These are phyloP conservation scores for Alosa sapidissima DNA, from an alignment of 2,797 vertebrate species.

Conservation along the genomic window DNA sequence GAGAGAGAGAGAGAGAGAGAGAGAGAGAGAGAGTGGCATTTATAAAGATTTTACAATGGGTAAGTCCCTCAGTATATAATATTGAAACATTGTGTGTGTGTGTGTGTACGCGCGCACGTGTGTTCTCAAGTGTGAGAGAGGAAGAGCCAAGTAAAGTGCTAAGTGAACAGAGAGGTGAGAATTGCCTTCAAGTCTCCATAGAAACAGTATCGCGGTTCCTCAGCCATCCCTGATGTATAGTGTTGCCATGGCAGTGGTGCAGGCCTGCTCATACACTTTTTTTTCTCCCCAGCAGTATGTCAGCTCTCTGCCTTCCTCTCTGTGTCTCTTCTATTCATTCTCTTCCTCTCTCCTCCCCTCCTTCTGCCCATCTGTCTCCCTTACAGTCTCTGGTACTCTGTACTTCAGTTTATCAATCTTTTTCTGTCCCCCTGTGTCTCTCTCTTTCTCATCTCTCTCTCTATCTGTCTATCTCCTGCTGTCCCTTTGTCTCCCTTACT, in stretches of 20 bases:
- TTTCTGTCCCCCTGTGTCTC: constrained; percentile 18
- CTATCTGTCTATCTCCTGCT: background rate
- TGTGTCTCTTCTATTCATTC: constrained; percentile 32
- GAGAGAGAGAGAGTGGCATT: constrained; percentile 71
- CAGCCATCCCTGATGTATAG: constrained; percentile 34
- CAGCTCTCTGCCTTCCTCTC: background rate
- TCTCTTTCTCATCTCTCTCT: background rate
- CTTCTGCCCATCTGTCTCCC: constrained; percentile 26
- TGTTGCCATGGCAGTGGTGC: constrained; percentile 63
- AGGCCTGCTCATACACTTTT: constrained; percentile 55
- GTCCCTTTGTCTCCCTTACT: background rate
- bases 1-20: background rate
- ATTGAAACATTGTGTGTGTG: background rate
- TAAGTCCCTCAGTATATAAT: constrained; percentile 66
- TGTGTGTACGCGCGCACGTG: background rate
- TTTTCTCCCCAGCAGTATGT: background rate
- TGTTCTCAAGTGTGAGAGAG: constrained; percentile 41
- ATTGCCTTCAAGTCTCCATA: constrained; percentile 33
- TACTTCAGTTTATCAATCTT: background rate
- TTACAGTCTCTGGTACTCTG: background rate
- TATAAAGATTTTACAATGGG: constrained; percentile 88
- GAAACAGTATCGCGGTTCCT: constrained; percentile 59
- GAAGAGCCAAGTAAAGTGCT: constrained; percentile 50
- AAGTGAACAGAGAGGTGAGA: constrained; percentile 11
- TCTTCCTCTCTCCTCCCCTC: constrained; percentile 14